phyloP scores from a whole-genome alignment of 35 echinoderm and acorn worm species.

The Apostichopus californicus region DNA sequence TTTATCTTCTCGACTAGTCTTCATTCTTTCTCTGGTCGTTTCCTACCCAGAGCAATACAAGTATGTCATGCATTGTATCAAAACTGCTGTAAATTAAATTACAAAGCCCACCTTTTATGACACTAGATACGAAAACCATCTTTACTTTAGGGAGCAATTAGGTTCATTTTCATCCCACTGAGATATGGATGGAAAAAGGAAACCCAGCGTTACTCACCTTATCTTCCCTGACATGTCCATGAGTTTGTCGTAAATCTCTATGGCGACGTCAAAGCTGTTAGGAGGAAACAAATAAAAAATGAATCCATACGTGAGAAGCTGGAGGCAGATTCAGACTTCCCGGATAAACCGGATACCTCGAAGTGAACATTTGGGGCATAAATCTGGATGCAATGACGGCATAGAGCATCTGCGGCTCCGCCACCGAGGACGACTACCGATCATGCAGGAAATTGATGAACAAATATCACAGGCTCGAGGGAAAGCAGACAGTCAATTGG shows the following conservation, averaged over 20 bases:
- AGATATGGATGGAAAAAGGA: no score
- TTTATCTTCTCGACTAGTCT: no score
- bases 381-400: not conserved
- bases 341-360: not conserved
- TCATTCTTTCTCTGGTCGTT: no score
- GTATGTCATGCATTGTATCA: no score
- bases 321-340: not conserved
- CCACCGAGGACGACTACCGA: not conserved
- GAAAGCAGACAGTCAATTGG: not conserved
- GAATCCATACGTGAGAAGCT: not conserved
- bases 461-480: not conserved
- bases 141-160: no score
- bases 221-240: conserved; percentile 96
- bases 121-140: no score
- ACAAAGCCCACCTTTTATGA: not conserved
- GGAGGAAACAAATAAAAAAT: conserved; percentile 40
- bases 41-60: no score
- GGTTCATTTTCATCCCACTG: no score
- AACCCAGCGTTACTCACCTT: conserved; percentile 52
- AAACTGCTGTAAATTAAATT: no score
- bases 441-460: not conserved
- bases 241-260: conserved; percentile 96
- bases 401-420: not conserved
- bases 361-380: not conserved
- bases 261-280: conserved; percentile 91